Conservation (phyloP, 2,888 invertebrate species). For the Aleiodes alternator region DNA sequence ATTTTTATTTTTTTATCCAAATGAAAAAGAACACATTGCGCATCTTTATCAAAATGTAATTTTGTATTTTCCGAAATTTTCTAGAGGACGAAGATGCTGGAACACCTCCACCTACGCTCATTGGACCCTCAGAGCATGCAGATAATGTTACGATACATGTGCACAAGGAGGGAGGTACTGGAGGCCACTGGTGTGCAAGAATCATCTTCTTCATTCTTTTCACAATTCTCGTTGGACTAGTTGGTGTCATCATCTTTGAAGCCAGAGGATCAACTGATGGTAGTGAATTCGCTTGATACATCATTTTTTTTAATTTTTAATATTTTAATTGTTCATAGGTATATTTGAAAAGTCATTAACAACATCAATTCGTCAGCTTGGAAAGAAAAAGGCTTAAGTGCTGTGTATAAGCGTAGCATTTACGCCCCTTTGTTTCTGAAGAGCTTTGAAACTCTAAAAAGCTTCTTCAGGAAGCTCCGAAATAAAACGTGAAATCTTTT, state of each 20-base stretch:
- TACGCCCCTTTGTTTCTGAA: no score
- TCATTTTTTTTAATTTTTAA: no score
- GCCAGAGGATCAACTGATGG: conserved; percentile 87
- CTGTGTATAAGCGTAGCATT: no score
- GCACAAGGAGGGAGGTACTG: conserved; percentile 85
- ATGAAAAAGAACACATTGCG: conserved; percentile 20
- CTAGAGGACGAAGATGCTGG: conserved; percentile 71
- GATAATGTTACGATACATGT: conserved; percentile 88
- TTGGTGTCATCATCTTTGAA: conserved; percentile 87
- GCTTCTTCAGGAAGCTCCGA: no score
- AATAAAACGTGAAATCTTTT: no score
- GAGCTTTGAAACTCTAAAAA: no score
- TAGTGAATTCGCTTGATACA: conserved; percentile 66
- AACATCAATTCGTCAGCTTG: no score
- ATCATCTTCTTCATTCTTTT: conserved; percentile 87
- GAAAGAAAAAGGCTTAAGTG: no score
- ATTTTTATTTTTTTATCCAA: conserved; percentile 33
- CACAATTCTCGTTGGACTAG: conserved; percentile 83
- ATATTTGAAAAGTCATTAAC: no score
- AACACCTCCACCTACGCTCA: conserved; percentile 66
- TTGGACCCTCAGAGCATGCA: conserved; percentile 61
- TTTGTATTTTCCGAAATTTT: conserved; percentile 36
- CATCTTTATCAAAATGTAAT: background rate
- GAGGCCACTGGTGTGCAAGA: conserved; percentile 90
- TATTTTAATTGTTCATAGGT: no score